These are phyloP conservation scores for Nymphalis urticae DNA, from an alignment of 2,888 invertebrate species.

Conservation along the genomic window DNA sequence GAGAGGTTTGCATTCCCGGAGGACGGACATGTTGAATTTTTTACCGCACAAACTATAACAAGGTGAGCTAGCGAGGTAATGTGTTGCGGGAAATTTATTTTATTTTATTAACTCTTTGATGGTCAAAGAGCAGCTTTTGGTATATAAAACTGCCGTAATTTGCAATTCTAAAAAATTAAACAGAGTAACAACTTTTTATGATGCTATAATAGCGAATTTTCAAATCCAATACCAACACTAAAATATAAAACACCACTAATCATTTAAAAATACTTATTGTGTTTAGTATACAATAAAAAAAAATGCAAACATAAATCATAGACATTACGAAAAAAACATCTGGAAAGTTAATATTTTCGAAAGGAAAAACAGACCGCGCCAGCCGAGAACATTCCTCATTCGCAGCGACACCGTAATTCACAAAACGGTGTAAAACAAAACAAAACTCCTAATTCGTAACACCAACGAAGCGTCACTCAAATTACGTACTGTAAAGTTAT, in stretches of 20 bases:
- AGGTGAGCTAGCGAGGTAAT: slow-evolving; percentile 22
- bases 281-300: neutral
- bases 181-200: too few species aligned
- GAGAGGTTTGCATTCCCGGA: neutral
- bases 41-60: slow-evolving; percentile 35
- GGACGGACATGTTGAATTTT: slow-evolving; percentile 32
- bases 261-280: neutral
- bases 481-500: slow-evolving; percentile 50
- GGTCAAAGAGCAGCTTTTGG: neutral
- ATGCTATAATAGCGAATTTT: neutral
- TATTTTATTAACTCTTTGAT: neutral
- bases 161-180: too few species aligned
- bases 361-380: slow-evolving; percentile 56
- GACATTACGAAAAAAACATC: slow-evolving; percentile 67
- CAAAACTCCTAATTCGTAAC: slow-evolving; percentile 54
- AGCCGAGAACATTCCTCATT: slow-evolving; percentile 50
- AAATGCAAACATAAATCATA: slow-evolving; percentile 71
- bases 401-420: slow-evolving; percentile 61
- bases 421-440: slow-evolving; percentile 52
- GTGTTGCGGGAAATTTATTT: slow-evolving; percentile 30
- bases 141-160: too few species aligned
- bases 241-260: too few species aligned
- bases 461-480: slow-evolving; percentile 54
- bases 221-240: too few species aligned
- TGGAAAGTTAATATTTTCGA: slow-evolving; percentile 65